Base-by-base conservation (phyloP, 2,113 vertebrate genomes). In the Poeciliopsis retropinna region DNA sequence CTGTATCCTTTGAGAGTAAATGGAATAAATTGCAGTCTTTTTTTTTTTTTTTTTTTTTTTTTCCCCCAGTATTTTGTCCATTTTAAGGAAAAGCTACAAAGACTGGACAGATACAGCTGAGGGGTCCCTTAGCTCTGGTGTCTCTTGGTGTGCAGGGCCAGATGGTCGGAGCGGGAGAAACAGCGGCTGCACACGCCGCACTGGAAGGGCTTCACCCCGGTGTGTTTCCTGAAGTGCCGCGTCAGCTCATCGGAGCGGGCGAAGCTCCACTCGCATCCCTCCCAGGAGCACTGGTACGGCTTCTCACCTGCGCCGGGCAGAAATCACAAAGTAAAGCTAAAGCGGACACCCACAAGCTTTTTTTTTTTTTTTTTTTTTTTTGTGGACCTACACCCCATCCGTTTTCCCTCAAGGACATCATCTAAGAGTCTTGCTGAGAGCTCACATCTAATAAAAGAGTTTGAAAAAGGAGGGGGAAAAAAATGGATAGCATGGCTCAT, bases 111-210 rank as follows among this genome's bases (percentile, higher is more conserved):
- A 19, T 54, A 17, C 17, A 54, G 68, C 70, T 25, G n/a, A 11
- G 22, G 3, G 19, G 71, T 71, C 32, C 70, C 82, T 90, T 91
- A 99, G 91, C 95, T 97, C 95, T 97, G 97, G 87, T 99, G 98
- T 85, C 97, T 94, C 94, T 99, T 99, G 97, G 98, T 98, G 94
- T 99, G 98, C 67, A 99, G 95, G 32, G 98, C 97, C 94, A 99
- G 95, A 95, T 99, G 98, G 65, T 99, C 98, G 0, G 98, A 99
- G 85, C 98, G 97, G 4, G 97, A 98, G 94, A 99, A 99, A 84
- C 97, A 96, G 79, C 98, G 97, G 90, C 92, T 97, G 87, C 97
- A 99, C 83, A 97, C 96, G 0, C 88, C 91, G 4, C 98, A 99
- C 94, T 97, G 97, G 93, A 99, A 99, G 22, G 98, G 98, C 92